Percentiles rank a stretch among this genome's conserved stretches.
These are phyloP conservation scores for Lithophane semibrunnea DNA, from an alignment of 2,888 invertebrate species.

Conservation along the genomic window DNA sequence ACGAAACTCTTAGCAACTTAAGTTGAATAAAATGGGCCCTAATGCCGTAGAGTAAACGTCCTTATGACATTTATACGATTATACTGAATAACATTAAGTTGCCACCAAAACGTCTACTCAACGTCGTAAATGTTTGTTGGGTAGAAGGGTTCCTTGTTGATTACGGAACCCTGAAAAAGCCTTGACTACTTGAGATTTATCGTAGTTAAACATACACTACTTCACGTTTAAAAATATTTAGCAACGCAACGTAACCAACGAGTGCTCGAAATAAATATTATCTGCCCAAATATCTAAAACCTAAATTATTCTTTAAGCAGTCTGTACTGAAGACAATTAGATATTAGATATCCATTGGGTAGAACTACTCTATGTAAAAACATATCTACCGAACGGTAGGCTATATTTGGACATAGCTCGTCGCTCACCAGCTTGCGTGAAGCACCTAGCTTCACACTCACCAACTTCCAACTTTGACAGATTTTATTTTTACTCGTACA, in stretches of 20 bases:
- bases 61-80: too few species aligned
- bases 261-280: constrained; percentile 10
- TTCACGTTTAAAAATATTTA: constrained; percentile 26
- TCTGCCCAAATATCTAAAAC: neutral
- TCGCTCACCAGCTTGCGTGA: constrained; percentile 18
- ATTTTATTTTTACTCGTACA: constrained; percentile 43
- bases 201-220: neutral
- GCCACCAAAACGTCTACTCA: too few species aligned
- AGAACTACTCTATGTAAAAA: neutral
- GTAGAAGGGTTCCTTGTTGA: too few species aligned
- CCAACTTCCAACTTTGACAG: constrained; percentile 34
- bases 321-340: constrained; percentile 8
- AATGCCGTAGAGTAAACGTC: too few species aligned
- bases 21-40: too few species aligned
- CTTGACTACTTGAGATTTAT: neutral
- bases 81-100: too few species aligned
- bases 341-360: neutral
- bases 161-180: neutral
- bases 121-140: too few species aligned
- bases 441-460: constrained; percentile 4
- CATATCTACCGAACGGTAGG: neutral
- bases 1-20: too few species aligned
- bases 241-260: neutral
- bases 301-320: neutral
- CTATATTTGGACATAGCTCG: constrained; percentile 17